Base-by-base conservation (phyloP, 2,113 vertebrate species). In the Percopsis transmontana region DNA sequence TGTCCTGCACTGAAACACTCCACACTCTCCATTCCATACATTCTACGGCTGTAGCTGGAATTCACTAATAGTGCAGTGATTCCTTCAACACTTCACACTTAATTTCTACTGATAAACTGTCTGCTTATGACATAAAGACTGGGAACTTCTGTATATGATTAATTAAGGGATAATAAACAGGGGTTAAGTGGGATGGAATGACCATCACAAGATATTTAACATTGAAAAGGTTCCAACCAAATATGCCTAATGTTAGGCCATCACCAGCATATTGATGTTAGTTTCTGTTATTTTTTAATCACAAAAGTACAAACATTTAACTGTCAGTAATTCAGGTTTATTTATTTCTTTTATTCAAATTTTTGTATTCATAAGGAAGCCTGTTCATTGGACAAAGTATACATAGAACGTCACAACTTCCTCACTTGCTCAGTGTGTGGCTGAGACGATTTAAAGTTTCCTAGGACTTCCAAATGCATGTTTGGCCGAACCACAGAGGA, bases 401-500 rank as follows among this genome's bases (percentile, higher is more conserved):
- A 76, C 70, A 70, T 1, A 39, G 72, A 76, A 85, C 76, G 74
- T 89, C 84, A 85, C 68, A 56, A 73, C 41, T 4, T 47, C 66
- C 70, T 80, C 64, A 63, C 66, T 66, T 7, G n/a, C 72, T 64
- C 76, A 20, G 54, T 68, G 80, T 85, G 85, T 69, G 80, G 82
- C 79, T 72, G 78, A 81, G 83, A 85, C 80, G 21, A 44, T 81
- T 80, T 83, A 84, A 85, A 85, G 84, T 90, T 91, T 81, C 78
- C 58, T 72, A 56, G 52, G 80, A 72, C 76, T 79, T 83, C 80
- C 71, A 85, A 86, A 87, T 88, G 88, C 85, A 89, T 88, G 81
- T 83, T 78, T 79, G 80, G 82, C 90, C 52, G 81, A 60, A 85
- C 85, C 88, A 76, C 92, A 88, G 89, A 91, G 91, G 89, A 90